Evolutionary conservation across 2,888 invertebrate species (phyloP), one percentile per base, ranked within the genome.

Genomic region (Acholoe squamosa): DNA sequence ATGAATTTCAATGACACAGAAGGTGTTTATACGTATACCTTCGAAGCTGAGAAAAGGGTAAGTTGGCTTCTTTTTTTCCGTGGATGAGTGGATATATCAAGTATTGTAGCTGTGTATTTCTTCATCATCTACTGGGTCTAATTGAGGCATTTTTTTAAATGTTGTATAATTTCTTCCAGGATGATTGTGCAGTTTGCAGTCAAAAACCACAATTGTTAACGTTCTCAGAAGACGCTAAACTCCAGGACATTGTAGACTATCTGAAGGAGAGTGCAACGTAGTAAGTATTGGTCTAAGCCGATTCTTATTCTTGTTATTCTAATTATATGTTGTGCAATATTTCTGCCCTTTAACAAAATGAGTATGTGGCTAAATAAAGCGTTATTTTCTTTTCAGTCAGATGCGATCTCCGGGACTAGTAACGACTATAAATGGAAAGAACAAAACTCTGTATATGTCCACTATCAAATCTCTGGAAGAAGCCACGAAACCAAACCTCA

Each of bases 1-100:
- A 97, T 99, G 97, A 98, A 99, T 91, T 98, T 99, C 94, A 99
- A 99, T 95, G 98, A 99, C 96, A 97, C 98, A 0, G 99, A 99
- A 94, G 99, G 99, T 0, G 98, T 99, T 56, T 99, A 99, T 95
- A 98, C 98, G 0, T 99, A 98, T 95, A 98, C 99, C 0, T 99
- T 98, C 95, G 98, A 98, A 95, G 98, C 99, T 0, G 99, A 99
- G 95, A 98, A 97, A 94, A 98, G 98, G 94, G 96, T 96, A 92
- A 91, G 86, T 25, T 43, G n/a, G n/a, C n/a, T n/a, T n/a, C n/a
- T n/a, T n/a, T n/a, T n/a, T n/a, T n/a, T n/a, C n/a, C n/a, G n/a
- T n/a, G n/a, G n/a, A n/a, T n/a, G n/a, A n/a, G n/a, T n/a, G n/a
- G n/a, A n/a, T n/a, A n/a, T n/a, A n/a, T n/a, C n/a, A n/a, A n/a